Conservation (phyloP, 2,888 invertebrate species). For the Megastigmus dorsalis region DNA sequence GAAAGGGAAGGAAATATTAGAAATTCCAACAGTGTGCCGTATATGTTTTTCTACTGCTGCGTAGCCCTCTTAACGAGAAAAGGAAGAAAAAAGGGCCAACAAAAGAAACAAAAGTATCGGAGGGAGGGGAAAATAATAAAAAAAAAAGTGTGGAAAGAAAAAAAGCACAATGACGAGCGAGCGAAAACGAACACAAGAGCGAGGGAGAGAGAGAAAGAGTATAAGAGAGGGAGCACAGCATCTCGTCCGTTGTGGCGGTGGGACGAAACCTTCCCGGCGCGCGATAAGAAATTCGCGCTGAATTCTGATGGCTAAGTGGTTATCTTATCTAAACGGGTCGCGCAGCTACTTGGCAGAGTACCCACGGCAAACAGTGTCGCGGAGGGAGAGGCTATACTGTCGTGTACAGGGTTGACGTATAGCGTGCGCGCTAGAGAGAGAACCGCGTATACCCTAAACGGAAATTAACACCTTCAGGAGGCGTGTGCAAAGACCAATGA, state of each 20-base stretch:
- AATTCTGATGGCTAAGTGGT: constrained; percentile 70
- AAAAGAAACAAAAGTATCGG: not conserved
- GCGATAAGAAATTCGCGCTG: constrained; percentile 61
- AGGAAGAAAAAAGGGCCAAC: not conserved
- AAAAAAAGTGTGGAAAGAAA: not conserved
- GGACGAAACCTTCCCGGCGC: not conserved
- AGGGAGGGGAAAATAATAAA: not conserved
- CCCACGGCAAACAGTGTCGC: not conserved
- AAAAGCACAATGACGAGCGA: not conserved
- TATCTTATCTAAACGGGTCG: constrained; percentile 72
- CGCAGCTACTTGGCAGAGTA: constrained; percentile 23
- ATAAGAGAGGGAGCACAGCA: not conserved
- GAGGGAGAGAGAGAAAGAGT: not conserved
- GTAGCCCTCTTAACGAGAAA: constrained; percentile 13
- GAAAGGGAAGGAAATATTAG: too few species aligned
- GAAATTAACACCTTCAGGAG: constrained; percentile 71
- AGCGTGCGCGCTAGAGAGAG: not conserved
- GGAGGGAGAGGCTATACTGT: too few species aligned
- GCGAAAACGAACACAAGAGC: not conserved
- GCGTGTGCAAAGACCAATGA: constrained; percentile 67
- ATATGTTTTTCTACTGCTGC: too few species aligned
- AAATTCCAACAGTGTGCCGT: too few species aligned
- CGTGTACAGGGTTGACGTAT: not conserved
- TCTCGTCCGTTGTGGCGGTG: too few species aligned
- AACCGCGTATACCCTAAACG: constrained; percentile 71